Evolutionary conservation across 1,140 invertebrate genomes (phyloP), one percentile per base, ranked within the genome.

Genomic region (Aphidius ervi): DNA sequence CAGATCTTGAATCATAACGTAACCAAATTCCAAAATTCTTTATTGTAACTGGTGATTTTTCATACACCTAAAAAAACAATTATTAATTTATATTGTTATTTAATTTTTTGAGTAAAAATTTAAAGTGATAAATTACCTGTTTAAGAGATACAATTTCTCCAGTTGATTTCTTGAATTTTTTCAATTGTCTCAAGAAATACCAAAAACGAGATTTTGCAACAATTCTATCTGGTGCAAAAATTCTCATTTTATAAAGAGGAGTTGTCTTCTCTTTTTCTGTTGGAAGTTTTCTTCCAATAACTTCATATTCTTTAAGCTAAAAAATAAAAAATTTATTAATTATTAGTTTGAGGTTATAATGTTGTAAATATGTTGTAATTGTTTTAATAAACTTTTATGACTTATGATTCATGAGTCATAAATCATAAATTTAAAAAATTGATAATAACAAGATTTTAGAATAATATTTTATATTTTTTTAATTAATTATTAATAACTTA

Each of bases 1-100:
- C 98, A 52, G 95, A 98, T 59, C 98, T 85, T 1, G 97, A 99
- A 74, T 99, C 95, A 76, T 95, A 95, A 67, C 97, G 87, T 73
- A 99, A 81, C 97, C 97, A 99, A 70, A 99, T 95, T 65, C 97
- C 98, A 81, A 96, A 98, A 82, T 99, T 99, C 86, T 99, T 99
- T 64, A 99, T 95, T 73, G 91, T 93, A 5, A 89, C 82, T 8
- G 97, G 94, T 46, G 90, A 91, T 71, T 91, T 96, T 74, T 99
- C 96, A 61, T 89, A 85, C 58, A 97, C 83, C 89, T 92, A 63
- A 23, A 76, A 76, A 64, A 70, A 31, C 4, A 31, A 31, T 31
- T 31, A 31, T 31, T 31, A 31, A 16, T 16, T 16, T 16, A 16
- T 16, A 16, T 16, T 16, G 16, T 16, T 16, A 16, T 16, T 16